These are phyloP conservation scores for Philhelius pedissequus DNA, from an alignment of 2,888 invertebrate genomes.

Conservation along the genomic window DNA sequence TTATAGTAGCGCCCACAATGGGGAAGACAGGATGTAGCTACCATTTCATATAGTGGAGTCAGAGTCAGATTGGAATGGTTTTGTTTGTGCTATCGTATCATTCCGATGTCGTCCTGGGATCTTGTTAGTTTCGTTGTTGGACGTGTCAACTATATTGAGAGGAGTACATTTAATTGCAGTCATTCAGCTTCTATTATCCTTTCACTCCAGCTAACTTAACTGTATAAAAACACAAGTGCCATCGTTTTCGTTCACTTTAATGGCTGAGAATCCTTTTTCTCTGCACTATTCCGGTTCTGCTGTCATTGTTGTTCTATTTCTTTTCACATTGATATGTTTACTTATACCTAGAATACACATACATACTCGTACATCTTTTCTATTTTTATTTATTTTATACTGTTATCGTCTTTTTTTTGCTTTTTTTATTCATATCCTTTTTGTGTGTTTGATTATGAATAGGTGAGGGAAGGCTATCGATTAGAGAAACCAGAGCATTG, in stretches of 20 bases:
- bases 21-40: slow-evolving; percentile 18
- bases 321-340: not conserved
- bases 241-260: slow-evolving; percentile 60
- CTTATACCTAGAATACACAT: no score
- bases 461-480: slow-evolving; percentile 93
- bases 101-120: slow-evolving; percentile 24
- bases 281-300: not conserved
- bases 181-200: slow-evolving; percentile 63
- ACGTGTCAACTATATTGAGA: slow-evolving; percentile 4
- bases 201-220: slow-evolving; percentile 58
- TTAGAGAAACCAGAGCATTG: slow-evolving; percentile 96
- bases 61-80: slow-evolving; percentile 22
- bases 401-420: slow-evolving; percentile 20
- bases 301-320: not conserved
- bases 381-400: slow-evolving; percentile 42
- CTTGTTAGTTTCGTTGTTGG: slow-evolving; percentile 21
- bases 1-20: slow-evolving; percentile 11
- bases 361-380: no score
- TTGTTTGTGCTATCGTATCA: slow-evolving; percentile 37
- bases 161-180: slow-evolving; percentile 63
- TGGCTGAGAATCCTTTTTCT: slow-evolving; percentile 31
- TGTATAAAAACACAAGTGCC: slow-evolving; percentile 60
- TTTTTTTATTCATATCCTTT: slow-evolving; percentile 40
- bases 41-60: not conserved
- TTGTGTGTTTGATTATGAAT: slow-evolving; percentile 70